A percentile compares a stretch with the other conserved stretches of the same genome.
These are phyloP conservation scores for Cataglyphis rosenhaueri DNA, from an alignment of 2,888 invertebrate species.

Conservation along the genomic window DNA sequence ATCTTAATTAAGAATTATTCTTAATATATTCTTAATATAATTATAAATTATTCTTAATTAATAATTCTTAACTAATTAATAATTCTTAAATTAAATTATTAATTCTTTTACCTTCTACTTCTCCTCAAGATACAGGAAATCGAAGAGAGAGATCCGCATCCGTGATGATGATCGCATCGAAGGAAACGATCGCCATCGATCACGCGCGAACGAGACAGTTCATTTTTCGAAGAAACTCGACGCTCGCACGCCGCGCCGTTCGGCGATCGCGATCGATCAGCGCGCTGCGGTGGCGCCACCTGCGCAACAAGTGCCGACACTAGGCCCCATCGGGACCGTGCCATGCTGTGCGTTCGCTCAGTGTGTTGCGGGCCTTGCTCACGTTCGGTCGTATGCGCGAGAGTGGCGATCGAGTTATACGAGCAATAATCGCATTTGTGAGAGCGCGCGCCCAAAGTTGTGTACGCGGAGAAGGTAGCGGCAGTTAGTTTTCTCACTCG, in stretches of 20 bases:
- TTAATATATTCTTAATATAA: no score
- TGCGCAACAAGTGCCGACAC: constrained; percentile 65
- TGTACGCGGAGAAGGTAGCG: not conserved
- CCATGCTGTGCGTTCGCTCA: constrained; percentile 77
- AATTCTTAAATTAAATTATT: no score
- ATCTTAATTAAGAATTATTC: no score
- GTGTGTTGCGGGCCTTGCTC: constrained; percentile 78
- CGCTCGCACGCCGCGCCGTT: not conserved
- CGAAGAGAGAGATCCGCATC: no score
- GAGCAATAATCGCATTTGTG: constrained; percentile 2
- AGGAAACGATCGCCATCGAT: constrained; percentile 19
- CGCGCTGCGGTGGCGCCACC: constrained; percentile 72
- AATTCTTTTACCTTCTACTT: no score
- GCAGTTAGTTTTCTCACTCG: not conserved
- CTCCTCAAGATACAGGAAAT: no score
- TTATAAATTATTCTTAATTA: no score
- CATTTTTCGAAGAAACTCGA: not conserved
- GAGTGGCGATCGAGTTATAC: constrained; percentile 16
- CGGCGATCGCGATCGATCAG: constrained; percentile 58
- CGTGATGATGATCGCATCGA: no score
- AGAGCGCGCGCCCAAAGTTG: not conserved
- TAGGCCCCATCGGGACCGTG: constrained; percentile 75
- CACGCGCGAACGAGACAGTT: constrained; percentile 47
- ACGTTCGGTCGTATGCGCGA: constrained; percentile 66
- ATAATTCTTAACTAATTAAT: no score